Evolutionary conservation across 2,888 invertebrate genomes (phyloP), one percentile per base, ranked within the genome.

Genomic region (Philereme vetulata): DNA sequence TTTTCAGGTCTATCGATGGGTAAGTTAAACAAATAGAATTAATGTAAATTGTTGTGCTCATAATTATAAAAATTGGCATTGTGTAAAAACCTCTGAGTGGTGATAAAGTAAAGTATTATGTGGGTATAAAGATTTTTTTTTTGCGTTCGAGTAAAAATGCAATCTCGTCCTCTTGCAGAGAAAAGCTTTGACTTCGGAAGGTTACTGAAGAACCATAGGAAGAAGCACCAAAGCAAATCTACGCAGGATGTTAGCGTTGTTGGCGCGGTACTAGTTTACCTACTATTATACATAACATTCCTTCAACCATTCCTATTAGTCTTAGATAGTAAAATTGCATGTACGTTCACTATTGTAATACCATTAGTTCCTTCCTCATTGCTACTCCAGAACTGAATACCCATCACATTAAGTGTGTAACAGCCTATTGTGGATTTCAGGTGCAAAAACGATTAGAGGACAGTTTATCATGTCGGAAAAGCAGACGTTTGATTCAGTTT

Each of bases 141-240:
- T 21, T 36, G 0, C 3, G 42, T 42, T 42, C 10, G 10, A 0
- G 5, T 10, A 10, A 10, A n/a, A n/a, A 10, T 42, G 10, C 42
- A 40, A 9, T 40, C 9, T 40, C 4, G 32, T 51, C 11, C 34
- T 34, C 51, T 87, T 88, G 56, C 80, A 90, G 89, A 88, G 67
- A 82, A 74, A 47, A 83, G 80, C 62, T 89, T 88, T 64, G 84
- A 90, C 65, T 80, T 90, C 36, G 77, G 74, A n/a, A 78, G 78
- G 46, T 64, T 90, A 45, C 60, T 88, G 71, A 81, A 79, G 65
- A 78, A 81, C 21, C 80, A 85, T 68, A 78, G 78, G 61, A 86
- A 85, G 72, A 81, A 83, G 56, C 88, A 90, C 68, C 90, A 90
- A 77, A 65, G 62, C 47, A 90, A 82, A 65, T 90, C 90, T 8